phyloP scores from a whole-genome alignment of 2,888 invertebrate genomes.

The Himalopsyche tibetana region DNA sequence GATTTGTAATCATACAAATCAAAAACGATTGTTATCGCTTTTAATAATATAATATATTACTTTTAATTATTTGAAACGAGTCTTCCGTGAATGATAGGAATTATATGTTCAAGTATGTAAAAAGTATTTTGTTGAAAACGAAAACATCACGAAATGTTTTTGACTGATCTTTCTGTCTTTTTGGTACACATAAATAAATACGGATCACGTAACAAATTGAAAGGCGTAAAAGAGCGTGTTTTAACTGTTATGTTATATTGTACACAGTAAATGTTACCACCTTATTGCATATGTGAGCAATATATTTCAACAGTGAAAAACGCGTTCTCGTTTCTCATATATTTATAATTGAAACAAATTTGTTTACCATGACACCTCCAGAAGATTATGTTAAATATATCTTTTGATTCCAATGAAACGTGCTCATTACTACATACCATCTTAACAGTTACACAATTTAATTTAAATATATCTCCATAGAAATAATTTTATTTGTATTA shows the following conservation, averaged over 20 bases:
- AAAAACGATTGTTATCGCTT: too few species aligned
- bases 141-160: background rate
- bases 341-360: background rate
- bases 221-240: constrained; percentile 54
- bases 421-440: too few species aligned
- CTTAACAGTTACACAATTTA: too few species aligned
- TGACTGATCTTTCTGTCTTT: constrained; percentile 21
- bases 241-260: constrained; percentile 47
- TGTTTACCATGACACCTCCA: background rate
- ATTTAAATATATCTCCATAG: too few species aligned
- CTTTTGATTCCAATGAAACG: too few species aligned
- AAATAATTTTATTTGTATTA: too few species aligned
- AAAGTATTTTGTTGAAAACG: background rate
- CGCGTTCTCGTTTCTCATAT: background rate
- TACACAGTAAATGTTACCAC: constrained; percentile 38
- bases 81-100: too few species aligned
- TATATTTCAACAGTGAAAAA: constrained; percentile 33
- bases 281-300: constrained; percentile 23
- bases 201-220: constrained; percentile 60
- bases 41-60: too few species aligned
- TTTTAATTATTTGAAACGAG: too few species aligned
- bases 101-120: too few species aligned
- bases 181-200: constrained; percentile 36
- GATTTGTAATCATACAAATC: too few species aligned
- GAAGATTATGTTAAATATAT: too few species aligned